Percentiles rank a stretch among this genome's conserved stretches.
These are phyloP conservation scores for Autographa gamma DNA, from an alignment of 2,888 invertebrate species.

Conservation along the genomic window DNA sequence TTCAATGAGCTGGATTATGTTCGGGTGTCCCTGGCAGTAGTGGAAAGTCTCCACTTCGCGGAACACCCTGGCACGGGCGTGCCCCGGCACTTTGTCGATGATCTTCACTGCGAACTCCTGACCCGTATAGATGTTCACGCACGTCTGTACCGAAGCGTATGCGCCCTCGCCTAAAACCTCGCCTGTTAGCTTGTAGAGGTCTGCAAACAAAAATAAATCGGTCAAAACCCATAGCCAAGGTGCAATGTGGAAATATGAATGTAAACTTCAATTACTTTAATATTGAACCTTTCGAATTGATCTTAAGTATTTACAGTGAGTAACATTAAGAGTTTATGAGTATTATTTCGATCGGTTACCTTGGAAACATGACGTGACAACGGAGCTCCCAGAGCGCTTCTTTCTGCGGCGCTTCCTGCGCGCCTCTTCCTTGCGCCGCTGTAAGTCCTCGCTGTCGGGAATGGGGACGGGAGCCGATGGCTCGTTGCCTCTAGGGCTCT, in stretches of 20 bases:
- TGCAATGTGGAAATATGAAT: not conserved
- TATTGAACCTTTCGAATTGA: not conserved
- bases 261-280: not conserved
- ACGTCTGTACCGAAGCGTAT: conserved; percentile 98
- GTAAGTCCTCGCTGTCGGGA: conserved; percentile 90
- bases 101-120: conserved; percentile 99
- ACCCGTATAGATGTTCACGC: conserved; percentile 96
- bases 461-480: conserved; percentile 89
- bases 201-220: conserved; percentile 85
- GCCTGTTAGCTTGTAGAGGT: conserved; percentile 98
- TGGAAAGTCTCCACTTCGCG: conserved; percentile 99
- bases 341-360: conserved; percentile 83
- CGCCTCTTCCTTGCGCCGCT: conserved; percentile 95
- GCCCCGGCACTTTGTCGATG: conserved; percentile 98
- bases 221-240: not conserved
- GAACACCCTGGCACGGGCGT: conserved; percentile 98
- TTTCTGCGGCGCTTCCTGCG: conserved; percentile 96
- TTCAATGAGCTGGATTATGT: conserved; percentile 99
- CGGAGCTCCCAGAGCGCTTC: conserved; percentile 96
- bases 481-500: conserved; percentile 80
- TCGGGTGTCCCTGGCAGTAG: conserved; percentile 98
- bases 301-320: not conserved
- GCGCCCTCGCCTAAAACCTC: conserved; percentile 99
- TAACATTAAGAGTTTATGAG: not conserved
- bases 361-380: conserved; percentile 97